A percentile compares a stretch with the other conserved stretches of the same genome.
phyloP scores from a whole-genome alignment of 1,140 invertebrate genomes.

The Carposina sasakii region DNA sequence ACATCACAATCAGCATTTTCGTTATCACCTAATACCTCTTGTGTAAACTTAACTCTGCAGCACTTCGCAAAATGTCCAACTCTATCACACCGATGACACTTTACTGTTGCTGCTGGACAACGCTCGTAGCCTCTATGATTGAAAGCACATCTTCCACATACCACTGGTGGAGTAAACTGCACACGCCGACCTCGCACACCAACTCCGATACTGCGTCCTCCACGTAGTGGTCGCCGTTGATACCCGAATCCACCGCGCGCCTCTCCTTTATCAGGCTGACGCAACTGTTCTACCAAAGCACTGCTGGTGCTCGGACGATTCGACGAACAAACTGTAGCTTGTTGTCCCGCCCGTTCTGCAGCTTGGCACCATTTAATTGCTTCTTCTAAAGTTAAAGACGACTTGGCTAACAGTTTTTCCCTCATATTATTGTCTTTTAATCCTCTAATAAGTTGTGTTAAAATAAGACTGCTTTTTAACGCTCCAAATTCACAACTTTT shows the following conservation, averaged over 20 bases:
- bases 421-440: neutral
- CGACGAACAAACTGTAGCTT: neutral
- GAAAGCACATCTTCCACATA: constrained; percentile 2
- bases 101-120: constrained; percentile 6
- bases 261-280: neutral
- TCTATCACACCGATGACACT: constrained; percentile 13
- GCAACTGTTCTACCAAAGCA: no score
- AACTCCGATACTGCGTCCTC: neutral
- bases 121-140: neutral
- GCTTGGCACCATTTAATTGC: constrained; percentile 5
- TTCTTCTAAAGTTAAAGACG: constrained; percentile 2
- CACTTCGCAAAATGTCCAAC: constrained; percentile 12
- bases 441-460: neutral
- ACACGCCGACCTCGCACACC: neutral
- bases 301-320: no score
- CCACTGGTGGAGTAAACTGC: no score
- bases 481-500: neutral
- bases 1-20: neutral
- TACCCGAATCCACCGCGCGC: no score
- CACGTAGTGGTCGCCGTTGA: neutral
- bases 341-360: neutral
- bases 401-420: constrained; percentile 6
- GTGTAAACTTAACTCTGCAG: neutral
- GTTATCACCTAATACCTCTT: neutral
- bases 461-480: neutral